These are phyloP conservation scores for Geodia barretti DNA, from an alignment of 37 sponge, comb jelly and placozoan genomes.

Conservation along the genomic window DNA sequence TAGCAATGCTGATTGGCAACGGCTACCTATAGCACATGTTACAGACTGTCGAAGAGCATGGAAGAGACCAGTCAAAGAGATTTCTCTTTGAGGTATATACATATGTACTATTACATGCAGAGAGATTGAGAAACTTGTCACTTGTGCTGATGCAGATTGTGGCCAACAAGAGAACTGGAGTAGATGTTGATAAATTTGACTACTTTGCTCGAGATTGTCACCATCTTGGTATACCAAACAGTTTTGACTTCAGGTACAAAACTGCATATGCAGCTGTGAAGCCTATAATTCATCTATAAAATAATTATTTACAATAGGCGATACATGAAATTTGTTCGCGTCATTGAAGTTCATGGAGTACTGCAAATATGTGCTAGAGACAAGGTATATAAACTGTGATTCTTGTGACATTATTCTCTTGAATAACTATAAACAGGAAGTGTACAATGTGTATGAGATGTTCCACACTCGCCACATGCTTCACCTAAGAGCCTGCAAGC, in stretches of 20 bases:
- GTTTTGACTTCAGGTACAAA: constrained; percentile 79
- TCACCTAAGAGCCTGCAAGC: constrained; percentile 94
- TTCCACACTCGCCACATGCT: constrained; percentile 85
- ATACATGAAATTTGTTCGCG: constrained; percentile 83
- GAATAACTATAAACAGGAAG: constrained; percentile 66
- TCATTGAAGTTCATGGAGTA: constrained; percentile 67
- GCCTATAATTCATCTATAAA: too few relatives aligned
- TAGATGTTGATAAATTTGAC: constrained; percentile 99
- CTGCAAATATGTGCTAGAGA: constrained; percentile 87
- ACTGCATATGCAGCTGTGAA: not conserved
- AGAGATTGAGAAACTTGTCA: too few relatives aligned
- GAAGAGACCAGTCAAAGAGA: constrained; percentile 80
- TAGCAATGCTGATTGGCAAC: too few relatives aligned
- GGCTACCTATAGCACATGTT: too few relatives aligned
- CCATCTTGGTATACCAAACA: constrained; percentile 82
- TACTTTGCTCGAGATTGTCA: constrained; percentile 96
- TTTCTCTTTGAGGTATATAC: constrained; percentile 97
- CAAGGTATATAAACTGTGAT: constrained; percentile 76
- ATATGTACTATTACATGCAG: too few relatives aligned
- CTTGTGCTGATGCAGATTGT: too few relatives aligned
- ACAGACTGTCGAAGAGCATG: too few relatives aligned
- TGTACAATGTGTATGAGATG: constrained; percentile 93
- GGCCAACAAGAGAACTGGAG: constrained; percentile 92
- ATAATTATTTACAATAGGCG: too few relatives aligned
- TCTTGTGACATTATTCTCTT: not conserved